Conservation (phyloP, 2,113 vertebrate genomes). For the Myxocyprinus asiaticus region DNA sequence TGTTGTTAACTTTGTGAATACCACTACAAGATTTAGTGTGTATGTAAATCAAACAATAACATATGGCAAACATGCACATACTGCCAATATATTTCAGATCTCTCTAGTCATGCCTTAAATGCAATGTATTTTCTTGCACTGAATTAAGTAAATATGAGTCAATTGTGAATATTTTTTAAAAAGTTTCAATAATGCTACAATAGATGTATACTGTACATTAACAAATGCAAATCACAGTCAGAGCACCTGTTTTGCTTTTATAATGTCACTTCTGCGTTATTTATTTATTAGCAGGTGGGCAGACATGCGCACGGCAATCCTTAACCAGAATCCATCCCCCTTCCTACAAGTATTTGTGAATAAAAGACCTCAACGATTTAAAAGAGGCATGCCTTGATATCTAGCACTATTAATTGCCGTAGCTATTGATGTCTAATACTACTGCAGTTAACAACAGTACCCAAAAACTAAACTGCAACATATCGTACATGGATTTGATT, state of each 20-base stretch:
- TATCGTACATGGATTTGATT: neutral
- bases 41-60: conserved; percentile 45
- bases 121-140: conserved; percentile 71
- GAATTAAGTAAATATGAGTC: conserved; percentile 70
- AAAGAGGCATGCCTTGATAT: conserved; percentile 1
- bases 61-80: conserved; percentile 59
- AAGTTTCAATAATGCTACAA: conserved; percentile 72
- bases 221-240: conserved; percentile 53
- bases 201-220: conserved; percentile 65
- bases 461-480: neutral
- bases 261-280: neutral
- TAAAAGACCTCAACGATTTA: neutral
- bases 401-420: too few species aligned
- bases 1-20: conserved; percentile 40
- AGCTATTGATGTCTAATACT: neutral
- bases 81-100: conserved; percentile 61
- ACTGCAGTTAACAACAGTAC: neutral
- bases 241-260: neutral
- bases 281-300: neutral
- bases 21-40: conserved; percentile 52
- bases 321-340: neutral
- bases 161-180: conserved; percentile 59
- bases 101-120: conserved; percentile 73
- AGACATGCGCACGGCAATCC: neutral
- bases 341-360: neutral